A percentile compares a stretch with the other conserved stretches of the same genome.
Conservation (phyloP, 2,888 invertebrate species). For the Lithophane leautieri region DNA sequence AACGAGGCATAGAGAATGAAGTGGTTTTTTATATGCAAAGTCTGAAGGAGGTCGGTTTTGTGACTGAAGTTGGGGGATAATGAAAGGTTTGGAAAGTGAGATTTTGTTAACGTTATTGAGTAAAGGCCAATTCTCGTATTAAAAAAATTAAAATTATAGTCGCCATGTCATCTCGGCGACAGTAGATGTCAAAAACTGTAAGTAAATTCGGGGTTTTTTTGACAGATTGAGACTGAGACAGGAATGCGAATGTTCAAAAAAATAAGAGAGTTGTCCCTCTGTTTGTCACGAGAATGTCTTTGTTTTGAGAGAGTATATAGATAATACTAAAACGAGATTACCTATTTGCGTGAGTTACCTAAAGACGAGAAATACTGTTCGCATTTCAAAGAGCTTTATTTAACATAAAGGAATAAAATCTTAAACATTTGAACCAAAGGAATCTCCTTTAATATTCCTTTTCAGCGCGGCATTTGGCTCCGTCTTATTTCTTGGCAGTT, state of each 20-base stretch:
- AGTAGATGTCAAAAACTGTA: background rate
- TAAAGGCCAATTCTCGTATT: too few species aligned
- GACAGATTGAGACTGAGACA: too few species aligned
- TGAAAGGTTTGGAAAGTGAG: background rate
- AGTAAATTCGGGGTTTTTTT: background rate
- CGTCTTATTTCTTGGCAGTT: constrained; percentile 75
- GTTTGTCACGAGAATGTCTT: too few species aligned
- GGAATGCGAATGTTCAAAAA: too few species aligned
- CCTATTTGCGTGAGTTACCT: background rate
- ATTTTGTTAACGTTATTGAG: background rate
- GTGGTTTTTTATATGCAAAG: background rate
- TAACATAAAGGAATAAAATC: constrained; percentile 33
- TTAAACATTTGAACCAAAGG: constrained; percentile 38
- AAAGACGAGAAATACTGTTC: constrained; percentile 12
- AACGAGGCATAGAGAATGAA: constrained; percentile 23
- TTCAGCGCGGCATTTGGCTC: constrained; percentile 63
- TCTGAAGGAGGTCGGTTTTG: background rate
- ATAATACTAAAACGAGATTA: background rate
- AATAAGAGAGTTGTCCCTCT: background rate
- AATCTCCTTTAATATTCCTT: constrained; percentile 53
- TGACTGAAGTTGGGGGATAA: background rate
- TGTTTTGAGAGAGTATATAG: too few species aligned
- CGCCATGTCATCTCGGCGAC: background rate
- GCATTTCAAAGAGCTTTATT: background rate
- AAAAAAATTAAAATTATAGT: background rate